Evolutionary conservation across 2,797 vertebrate species (phyloP), one percentile per base, ranked within the genome.

Genomic region (Coregonus sp.): DNA sequence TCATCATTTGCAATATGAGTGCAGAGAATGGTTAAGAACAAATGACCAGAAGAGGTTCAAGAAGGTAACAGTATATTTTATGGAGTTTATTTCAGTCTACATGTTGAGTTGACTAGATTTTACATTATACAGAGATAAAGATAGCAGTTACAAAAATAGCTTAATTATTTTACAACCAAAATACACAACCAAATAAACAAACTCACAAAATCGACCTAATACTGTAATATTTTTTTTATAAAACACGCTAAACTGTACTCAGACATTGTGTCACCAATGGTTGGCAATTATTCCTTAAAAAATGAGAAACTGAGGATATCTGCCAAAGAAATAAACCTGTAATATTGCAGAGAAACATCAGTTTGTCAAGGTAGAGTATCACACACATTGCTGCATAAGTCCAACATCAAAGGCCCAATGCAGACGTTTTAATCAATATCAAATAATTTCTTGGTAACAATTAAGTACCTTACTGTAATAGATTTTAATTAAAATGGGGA

Each of bases 131-230:
- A 91, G 86, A 85, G 72, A 90, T 52, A 54, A 74, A 83, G 87
- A 86, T 63, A 29, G 85, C 85, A 90, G 90, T 92, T 92, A 93
- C 88, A 94, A 94, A 93, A 94, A 94, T 92, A 93, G 91, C 88
- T 91, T 91, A 85, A 92, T 90, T 91, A 87, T 86, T 90, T 93
- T 90, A 89, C 90, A 92, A 91, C 85, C 90, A 92, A 90, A 90
- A 90, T 87, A 89, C 88, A 92, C 88, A 92, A 89, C 77, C 81
- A 73, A 77, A 92, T 82, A 84, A 78, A 91, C 86, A 91, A 88
- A 79, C 84, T 82, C 79, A 84, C 77, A 85, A 89, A 86, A 80
- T 86, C 84, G 84, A 85, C 61, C 78, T 89, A 92, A 92, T 86
- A 90, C 88, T 91, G 86, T 81, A 54, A 83, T 85, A 88, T 20